Conservation (phyloP, 2,113 vertebrate species). For the Colossoma macropomum region DNA sequence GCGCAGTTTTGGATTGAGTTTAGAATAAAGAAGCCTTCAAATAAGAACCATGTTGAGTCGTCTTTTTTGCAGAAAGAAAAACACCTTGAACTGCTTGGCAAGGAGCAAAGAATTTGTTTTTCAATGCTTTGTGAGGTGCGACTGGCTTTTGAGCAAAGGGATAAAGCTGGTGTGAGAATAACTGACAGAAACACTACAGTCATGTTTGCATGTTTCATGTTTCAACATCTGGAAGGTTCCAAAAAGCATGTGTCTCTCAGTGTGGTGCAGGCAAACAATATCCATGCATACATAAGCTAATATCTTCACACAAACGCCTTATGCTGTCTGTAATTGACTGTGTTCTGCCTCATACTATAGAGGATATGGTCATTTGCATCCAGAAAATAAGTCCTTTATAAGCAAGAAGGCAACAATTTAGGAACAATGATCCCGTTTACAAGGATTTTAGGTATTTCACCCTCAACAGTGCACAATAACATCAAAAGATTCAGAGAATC, state of each 20-base stretch:
- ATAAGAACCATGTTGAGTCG: slow-evolving; percentile 31
- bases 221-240: background rate
- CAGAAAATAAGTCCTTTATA: too few species aligned
- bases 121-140: background rate
- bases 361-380: too few species aligned
- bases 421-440: too few species aligned
- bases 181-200: background rate
- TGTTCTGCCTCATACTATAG: background rate
- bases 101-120: slow-evolving; percentile 1
- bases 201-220: background rate
- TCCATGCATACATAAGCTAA: background rate
- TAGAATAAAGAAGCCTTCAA: slow-evolving; percentile 13
- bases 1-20: background rate
- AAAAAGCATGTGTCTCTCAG: background rate
- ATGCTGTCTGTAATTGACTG: background rate
- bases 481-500: too few species aligned
- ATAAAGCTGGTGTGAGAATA: background rate
- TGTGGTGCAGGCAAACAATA: background rate
- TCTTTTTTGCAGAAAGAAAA: slow-evolving; percentile 16
- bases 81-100: slow-evolving; percentile 22
- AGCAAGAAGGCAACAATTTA: too few species aligned
- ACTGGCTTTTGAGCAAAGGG: background rate
- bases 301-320: background rate
- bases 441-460: too few species aligned
- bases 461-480: too few species aligned